Percentiles rank a stretch among this genome's conserved stretches.
These are phyloP conservation scores for Dasyurus viverrinus DNA, from an alignment of 2,113 vertebrate genomes.

Conservation along the genomic window DNA sequence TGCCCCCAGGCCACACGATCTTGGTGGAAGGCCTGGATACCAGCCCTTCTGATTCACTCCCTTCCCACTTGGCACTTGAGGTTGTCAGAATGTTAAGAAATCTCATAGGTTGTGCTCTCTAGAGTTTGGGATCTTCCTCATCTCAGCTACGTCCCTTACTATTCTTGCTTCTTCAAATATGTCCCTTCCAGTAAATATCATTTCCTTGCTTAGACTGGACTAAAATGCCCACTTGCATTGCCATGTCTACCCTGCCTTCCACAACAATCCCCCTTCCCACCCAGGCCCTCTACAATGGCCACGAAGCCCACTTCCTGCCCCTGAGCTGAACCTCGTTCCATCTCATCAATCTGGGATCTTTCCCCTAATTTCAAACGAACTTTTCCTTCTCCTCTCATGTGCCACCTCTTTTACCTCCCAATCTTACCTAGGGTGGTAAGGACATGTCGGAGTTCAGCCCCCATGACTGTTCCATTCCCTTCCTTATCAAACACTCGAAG, in stretches of 20 bases:
- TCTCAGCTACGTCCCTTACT: not conserved
- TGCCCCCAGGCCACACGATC: not conserved
- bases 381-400: not conserved
- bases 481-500: slow-evolving; percentile 93
- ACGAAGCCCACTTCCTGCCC: not conserved
- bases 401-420: not conserved
- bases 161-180: not conserved
- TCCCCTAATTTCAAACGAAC: not conserved
- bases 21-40: slow-evolving; percentile 8
- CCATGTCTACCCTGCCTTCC: not conserved
- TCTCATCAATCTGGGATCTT: not conserved
- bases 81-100: not conserved
- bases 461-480: slow-evolving; percentile 97
- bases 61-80: not conserved
- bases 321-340: not conserved
- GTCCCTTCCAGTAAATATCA: not conserved
- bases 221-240: not conserved
- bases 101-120: not conserved
- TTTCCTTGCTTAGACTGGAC: not conserved
- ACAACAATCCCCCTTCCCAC: not conserved
- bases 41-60: not conserved
- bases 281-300: not conserved
- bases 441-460: slow-evolving; percentile 96
- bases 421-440: slow-evolving; percentile 90
- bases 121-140: not conserved